A percentile compares a stretch with the other conserved stretches of the same genome.
These are phyloP conservation scores for Nomada ferruginata DNA, from an alignment of 2,888 invertebrate genomes.

Conservation along the genomic window DNA sequence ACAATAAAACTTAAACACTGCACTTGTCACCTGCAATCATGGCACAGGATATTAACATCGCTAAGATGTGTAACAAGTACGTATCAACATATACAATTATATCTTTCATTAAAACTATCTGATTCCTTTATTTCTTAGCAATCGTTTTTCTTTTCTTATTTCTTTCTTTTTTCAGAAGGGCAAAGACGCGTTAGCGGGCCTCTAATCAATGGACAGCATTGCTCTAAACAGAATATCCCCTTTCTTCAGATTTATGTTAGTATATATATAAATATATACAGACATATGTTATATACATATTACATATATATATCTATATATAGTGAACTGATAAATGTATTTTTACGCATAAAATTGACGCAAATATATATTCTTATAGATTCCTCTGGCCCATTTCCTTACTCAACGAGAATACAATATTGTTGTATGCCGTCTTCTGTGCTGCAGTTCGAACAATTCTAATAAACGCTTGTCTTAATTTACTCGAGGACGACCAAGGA, in stretches of 20 bases:
- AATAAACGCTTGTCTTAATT: slow-evolving; percentile 37
- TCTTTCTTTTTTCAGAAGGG: background rate
- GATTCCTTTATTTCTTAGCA: background rate
- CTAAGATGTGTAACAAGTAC: background rate
- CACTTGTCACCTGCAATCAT: background rate
- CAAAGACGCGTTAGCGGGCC: background rate
- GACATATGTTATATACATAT: slow-evolving; percentile 24
- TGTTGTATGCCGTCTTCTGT: slow-evolving; percentile 48
- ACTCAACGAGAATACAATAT: slow-evolving; percentile 49
- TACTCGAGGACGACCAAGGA: slow-evolving; percentile 64
- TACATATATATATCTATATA: slow-evolving; percentile 25
- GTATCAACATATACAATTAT: slow-evolving; percentile 10
- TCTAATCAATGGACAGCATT: slow-evolving; percentile 15
- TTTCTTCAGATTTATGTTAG: slow-evolving; percentile 26
- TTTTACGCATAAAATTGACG: slow-evolving; percentile 51
- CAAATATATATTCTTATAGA: slow-evolving; percentile 38
- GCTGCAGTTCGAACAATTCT: slow-evolving; percentile 40
- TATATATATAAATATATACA: slow-evolving; percentile 36
- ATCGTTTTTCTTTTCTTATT: background rate
- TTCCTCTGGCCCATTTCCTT: slow-evolving; percentile 20
- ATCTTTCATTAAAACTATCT: background rate
- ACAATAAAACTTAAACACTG: background rate
- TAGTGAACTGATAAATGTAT: slow-evolving; percentile 48
- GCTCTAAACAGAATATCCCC: slow-evolving; percentile 34
- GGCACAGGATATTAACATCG: background rate